These are phyloP conservation scores for Meandrusa payeni DNA, from an alignment of 2,888 invertebrate genomes.

Conservation along the genomic window DNA sequence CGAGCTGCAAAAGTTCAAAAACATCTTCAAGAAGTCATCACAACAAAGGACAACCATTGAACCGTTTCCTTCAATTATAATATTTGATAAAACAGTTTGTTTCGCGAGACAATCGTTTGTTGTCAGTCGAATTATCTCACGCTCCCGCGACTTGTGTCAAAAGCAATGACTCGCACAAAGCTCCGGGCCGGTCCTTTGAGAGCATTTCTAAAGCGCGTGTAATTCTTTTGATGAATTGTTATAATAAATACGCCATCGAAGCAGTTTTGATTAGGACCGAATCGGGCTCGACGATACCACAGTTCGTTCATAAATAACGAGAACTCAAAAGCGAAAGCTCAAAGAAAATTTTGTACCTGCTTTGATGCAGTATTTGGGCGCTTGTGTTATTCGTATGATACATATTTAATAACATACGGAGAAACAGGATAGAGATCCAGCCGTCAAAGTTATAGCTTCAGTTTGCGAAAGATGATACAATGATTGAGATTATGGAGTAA, in stretches of 20 bases:
- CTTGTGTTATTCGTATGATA: too few species aligned
- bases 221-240: constrained; percentile 12
- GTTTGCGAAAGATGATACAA: too few species aligned
- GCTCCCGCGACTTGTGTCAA: constrained; percentile 3
- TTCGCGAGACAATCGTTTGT: constrained; percentile 2
- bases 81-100: constrained; percentile 9
- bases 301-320: too few species aligned
- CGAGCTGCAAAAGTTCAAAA: not conserved
- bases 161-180: not conserved
- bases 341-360: too few species aligned
- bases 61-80: constrained; percentile 7
- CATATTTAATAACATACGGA: too few species aligned
- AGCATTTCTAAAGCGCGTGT: not conserved
- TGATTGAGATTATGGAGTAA: too few species aligned
- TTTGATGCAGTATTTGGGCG: too few species aligned
- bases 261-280: constrained; percentile 11
- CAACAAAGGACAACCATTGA: not conserved
- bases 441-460: too few species aligned
- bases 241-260: not conserved
- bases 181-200: constrained; percentile 1
- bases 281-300: too few species aligned
- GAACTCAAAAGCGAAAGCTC: too few species aligned
- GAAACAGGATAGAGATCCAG: too few species aligned
- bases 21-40: not conserved
- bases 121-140: not conserved